Percentiles rank a stretch among this genome's conserved stretches.
These are phyloP conservation scores for Antedon bifida DNA, from an alignment of 35 echinoderm and acorn worm genomes.

Conservation along the genomic window DNA sequence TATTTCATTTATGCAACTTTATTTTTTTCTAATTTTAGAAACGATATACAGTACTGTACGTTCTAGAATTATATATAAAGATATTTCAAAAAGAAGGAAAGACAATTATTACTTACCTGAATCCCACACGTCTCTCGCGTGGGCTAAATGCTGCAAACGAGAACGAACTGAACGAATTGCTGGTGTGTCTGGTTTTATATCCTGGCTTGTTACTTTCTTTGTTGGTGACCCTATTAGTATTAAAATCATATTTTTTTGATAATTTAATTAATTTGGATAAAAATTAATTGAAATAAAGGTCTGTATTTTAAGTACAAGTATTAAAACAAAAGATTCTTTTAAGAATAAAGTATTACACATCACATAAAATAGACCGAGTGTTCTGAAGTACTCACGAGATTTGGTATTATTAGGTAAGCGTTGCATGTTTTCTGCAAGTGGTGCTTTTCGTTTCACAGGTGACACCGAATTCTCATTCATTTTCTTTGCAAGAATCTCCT, in stretches of 20 bases:
- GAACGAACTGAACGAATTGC: constrained; percentile 41
- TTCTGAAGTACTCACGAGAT: too few relatives aligned
- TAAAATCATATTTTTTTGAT: neutral
- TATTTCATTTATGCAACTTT: too few relatives aligned
- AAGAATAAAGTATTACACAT: neutral
- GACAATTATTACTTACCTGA: constrained; percentile 1
- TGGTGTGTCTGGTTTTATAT: constrained; percentile 54
- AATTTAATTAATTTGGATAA: too few relatives aligned
- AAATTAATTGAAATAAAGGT: neutral
- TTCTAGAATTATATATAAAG: too few relatives aligned
- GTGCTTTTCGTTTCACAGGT: constrained; percentile 45
- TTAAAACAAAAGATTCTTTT: too few relatives aligned
- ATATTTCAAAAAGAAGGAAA: too few relatives aligned
- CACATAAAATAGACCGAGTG: too few relatives aligned
- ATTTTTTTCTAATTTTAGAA: too few relatives aligned
- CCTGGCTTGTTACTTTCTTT: neutral
- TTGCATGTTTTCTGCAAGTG: constrained; percentile 42
- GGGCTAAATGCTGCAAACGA: constrained; percentile 26
- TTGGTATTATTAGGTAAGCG: neutral
- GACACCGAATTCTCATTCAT: constrained; percentile 65
- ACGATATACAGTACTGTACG: too few relatives aligned
- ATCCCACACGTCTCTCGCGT: constrained; percentile 41
- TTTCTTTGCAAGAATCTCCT: constrained; percentile 78
- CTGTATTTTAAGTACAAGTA: neutral
- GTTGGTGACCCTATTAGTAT: neutral